A percentile compares a stretch with the other conserved stretches of the same genome.
Evolutionary conservation across 2,113 vertebrate species (phyloP).

Genomic region (Corapipo altera): DNA sequence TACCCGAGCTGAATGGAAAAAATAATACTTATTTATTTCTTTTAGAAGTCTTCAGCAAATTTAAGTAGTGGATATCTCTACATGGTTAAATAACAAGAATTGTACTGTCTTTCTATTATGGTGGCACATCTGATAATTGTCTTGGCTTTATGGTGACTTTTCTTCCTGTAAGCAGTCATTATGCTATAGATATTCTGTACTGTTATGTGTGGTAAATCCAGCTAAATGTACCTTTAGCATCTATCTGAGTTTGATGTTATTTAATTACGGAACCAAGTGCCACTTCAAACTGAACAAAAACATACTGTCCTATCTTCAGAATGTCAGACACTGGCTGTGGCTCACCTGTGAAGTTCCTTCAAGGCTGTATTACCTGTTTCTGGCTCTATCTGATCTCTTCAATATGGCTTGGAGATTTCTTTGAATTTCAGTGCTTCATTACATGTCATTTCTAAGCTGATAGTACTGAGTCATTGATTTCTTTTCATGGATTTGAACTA

Average conservation of each 20-base stretch:
- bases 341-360: neutral
- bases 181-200: neutral
- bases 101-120: neutral
- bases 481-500: slow-evolving; percentile 36
- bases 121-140: neutral
- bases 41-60: neutral
- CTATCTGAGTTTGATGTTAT: neutral
- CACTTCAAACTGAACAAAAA: neutral
- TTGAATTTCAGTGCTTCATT: slow-evolving; percentile 24
- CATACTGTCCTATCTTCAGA: neutral
- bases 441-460: slow-evolving; percentile 14
- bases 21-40: neutral
- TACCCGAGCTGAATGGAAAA: neutral
- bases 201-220: neutral
- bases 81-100: neutral
- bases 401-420: neutral
- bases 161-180: neutral
- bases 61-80: neutral
- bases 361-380: slow-evolving; percentile 2
- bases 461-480: slow-evolving; percentile 2
- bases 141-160: neutral
- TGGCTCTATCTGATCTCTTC: slow-evolving; percentile 17
- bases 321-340: neutral
- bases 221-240: neutral
- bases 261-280: neutral